Conservation (phyloP, 2,888 invertebrate genomes). For the Melipona bicolor region DNA sequence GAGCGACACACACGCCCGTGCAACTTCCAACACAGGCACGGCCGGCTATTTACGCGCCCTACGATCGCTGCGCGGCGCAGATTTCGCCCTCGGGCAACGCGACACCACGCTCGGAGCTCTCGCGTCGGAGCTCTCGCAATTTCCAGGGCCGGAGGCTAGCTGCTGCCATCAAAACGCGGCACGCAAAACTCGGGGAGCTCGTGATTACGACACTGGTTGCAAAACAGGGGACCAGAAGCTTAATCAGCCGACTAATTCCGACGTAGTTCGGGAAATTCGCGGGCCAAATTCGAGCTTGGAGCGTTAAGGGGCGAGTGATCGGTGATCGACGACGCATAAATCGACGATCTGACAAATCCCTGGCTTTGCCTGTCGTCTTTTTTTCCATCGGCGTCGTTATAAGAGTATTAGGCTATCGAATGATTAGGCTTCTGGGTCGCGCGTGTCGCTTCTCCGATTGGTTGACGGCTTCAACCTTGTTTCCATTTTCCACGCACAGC, state of each 20-base stretch:
- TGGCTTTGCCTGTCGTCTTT: background rate
- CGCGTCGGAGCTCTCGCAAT: constrained; percentile 71
- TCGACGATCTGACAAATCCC: constrained; percentile 39
- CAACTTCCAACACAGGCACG: constrained; percentile 21
- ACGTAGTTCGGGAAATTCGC: constrained; percentile 34
- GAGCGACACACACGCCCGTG: background rate
- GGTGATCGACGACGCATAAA: constrained; percentile 65
- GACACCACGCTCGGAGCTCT: constrained; percentile 51
- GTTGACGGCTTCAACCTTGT: background rate
- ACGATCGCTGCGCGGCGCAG: constrained; percentile 29
- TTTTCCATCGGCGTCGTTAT: constrained; percentile 16
- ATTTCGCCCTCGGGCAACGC: constrained; percentile 57
- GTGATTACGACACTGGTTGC: background rate
- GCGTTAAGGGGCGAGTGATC: constrained; percentile 19
- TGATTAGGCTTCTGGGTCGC: background rate
- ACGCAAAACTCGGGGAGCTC: constrained; percentile 31
- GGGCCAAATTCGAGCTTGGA: constrained; percentile 50
- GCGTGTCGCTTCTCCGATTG: background rate
- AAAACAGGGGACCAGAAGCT: constrained; percentile 55
- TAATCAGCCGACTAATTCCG: constrained; percentile 76
- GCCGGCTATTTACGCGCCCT: constrained; percentile 54
- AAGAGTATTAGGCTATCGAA: constrained; percentile 5
- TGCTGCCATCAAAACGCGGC: constrained; percentile 66
- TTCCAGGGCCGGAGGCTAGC: constrained; percentile 61
- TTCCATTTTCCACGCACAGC: background rate